These are phyloP conservation scores for Platysternon megacephalum DNA, from an alignment of 2,113 vertebrate genomes.

Conservation along the genomic window DNA sequence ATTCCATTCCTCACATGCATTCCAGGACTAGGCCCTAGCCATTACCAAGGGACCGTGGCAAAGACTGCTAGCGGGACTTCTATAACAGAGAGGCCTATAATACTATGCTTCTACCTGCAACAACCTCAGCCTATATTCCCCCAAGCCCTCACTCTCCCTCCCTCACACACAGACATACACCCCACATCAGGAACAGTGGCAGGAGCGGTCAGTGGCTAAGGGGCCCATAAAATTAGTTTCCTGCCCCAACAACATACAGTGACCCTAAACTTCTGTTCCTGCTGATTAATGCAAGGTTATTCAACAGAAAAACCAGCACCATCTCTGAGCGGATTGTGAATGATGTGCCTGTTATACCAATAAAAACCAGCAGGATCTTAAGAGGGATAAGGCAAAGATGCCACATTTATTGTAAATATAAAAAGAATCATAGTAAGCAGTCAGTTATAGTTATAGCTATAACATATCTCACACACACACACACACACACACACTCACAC, in stretches of 20 bases:
- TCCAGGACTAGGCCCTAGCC: not conserved
- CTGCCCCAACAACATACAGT: not conserved
- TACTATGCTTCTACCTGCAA: not conserved
- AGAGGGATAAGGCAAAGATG: too few species aligned
- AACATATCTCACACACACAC: too few species aligned
- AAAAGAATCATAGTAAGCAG: too few species aligned
- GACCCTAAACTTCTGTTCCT: not conserved
- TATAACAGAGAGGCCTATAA: not conserved
- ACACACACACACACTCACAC: too few species aligned
- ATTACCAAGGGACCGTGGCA: fast-evolving
- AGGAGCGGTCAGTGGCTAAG: not conserved
- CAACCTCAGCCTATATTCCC: not conserved
- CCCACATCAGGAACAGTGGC: not conserved
- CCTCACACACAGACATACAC: too few species aligned
- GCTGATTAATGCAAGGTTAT: not conserved
- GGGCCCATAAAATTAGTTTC: not conserved
- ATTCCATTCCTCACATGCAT: not conserved
- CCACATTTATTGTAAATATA: too few species aligned
- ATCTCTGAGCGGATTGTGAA: not conserved
- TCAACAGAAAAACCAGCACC: not conserved
- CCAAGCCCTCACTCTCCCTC: too few species aligned
- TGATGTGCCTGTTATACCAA: too few species aligned
- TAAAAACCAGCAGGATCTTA: too few species aligned
- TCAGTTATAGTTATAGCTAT: too few species aligned
- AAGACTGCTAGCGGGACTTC: not conserved